Conservation (phyloP, 2,888 invertebrate species). For the Corbicula japonica region DNA sequence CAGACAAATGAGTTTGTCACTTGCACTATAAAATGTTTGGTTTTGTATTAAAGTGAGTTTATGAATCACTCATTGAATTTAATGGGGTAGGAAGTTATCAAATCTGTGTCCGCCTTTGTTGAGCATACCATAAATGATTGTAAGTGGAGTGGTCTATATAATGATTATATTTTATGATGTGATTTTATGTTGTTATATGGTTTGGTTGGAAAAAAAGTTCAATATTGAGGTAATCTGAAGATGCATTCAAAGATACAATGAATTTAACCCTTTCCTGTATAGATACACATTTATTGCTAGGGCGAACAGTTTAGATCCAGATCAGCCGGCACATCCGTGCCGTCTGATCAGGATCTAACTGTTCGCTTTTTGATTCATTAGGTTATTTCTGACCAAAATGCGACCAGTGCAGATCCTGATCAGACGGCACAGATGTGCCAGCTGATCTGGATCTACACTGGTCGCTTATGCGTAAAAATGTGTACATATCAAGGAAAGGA, state of each 20-base stretch:
- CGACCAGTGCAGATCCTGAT: too few species aligned
- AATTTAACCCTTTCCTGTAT: too few species aligned
- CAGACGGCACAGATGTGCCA: too few species aligned
- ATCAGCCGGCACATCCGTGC: too few species aligned
- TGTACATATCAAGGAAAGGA: too few species aligned
- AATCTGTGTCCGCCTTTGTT: conserved; percentile 43
- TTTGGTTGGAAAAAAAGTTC: not conserved
- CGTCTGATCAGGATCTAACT: too few species aligned
- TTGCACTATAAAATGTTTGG: not conserved
- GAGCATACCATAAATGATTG: conserved; percentile 14
- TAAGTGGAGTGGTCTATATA: not conserved
- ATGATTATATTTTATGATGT: not conserved
- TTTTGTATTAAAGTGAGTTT: conserved; percentile 23
- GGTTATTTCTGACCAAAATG: too few species aligned
- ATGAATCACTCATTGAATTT: conserved; percentile 53
- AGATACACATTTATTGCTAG: too few species aligned
- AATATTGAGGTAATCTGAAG: not conserved
- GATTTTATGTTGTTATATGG: not conserved
- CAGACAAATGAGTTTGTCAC: conserved; percentile 14
- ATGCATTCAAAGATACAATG: not conserved
- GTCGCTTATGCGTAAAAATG: too few species aligned
- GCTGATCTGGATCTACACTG: too few species aligned
- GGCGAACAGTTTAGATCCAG: too few species aligned
- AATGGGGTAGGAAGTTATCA: conserved; percentile 46
- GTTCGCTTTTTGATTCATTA: too few species aligned